Evolutionary conservation across 2,888 invertebrate genomes (phyloP).

Genomic region (Pristionchus exspectatus): DNA sequence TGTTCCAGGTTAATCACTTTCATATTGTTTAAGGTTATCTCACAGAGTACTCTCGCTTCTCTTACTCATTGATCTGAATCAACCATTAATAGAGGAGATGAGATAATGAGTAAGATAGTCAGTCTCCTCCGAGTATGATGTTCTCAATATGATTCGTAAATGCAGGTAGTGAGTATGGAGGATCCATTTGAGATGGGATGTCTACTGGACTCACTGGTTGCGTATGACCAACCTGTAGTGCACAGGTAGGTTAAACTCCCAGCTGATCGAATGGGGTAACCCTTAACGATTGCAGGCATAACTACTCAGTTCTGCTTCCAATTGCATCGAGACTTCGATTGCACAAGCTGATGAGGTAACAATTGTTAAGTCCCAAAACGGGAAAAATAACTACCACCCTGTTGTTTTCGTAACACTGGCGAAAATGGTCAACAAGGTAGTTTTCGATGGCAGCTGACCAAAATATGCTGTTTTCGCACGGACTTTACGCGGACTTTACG

Average conservation of each 20-base stretch:
- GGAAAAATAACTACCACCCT: too few species aligned
- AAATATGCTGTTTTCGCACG: not conserved
- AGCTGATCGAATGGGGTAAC: too few species aligned
- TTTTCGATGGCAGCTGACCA: conserved; percentile 52
- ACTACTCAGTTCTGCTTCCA: conserved; percentile 29
- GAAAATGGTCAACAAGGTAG: too few species aligned
- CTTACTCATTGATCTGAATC: too few species aligned
- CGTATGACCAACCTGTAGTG: conserved; percentile 67
- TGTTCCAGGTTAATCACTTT: not conserved
- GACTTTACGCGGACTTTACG: not conserved
- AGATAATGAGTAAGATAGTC: too few species aligned
- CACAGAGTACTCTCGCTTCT: too few species aligned
- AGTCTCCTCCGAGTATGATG: too few species aligned
- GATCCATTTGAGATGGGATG: conserved; percentile 63
- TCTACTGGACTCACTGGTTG: conserved; percentile 67
- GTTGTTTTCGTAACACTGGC: too few species aligned
- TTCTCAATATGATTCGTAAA: too few species aligned
- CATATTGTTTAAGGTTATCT: not conserved
- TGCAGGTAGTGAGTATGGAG: conserved; percentile 62
- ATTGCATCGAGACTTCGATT: conserved; percentile 24
- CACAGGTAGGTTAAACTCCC: conserved; percentile 61
- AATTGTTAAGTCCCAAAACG: too few species aligned
- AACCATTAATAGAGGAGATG: not conserved
- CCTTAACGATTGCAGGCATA: not conserved
- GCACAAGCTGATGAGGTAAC: not conserved